Base-by-base conservation (phyloP, 1,140 invertebrate genomes). In the Aculops lycopersici region DNA sequence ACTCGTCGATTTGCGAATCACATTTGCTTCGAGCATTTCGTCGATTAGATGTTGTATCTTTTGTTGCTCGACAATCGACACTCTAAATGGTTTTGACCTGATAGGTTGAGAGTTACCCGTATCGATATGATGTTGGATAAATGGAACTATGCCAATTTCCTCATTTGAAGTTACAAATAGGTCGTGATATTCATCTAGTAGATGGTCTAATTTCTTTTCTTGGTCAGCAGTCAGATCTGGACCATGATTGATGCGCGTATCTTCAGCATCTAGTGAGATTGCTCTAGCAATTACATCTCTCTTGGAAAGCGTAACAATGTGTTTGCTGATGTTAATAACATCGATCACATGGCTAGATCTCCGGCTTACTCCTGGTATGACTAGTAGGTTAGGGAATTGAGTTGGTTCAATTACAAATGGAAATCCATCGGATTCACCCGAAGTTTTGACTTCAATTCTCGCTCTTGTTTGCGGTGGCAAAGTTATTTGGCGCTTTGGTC, bases 21-120 rank as follows among this genome's bases (percentile, higher is more conserved):
- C 14, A 12, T 21, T 24, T 35, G 17, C 4, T 3, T 18, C 31
- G 3, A 41, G 16, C 15, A 41, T 15, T 3, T 41, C 35, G 2
- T 43, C 20, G 4, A 44, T 36, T 4, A 44, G 20, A 17, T 36
- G 14, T 20, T 40, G 21, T 3, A 43, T 14, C n/a, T 14, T 13
- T 20, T 36, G 17, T 18, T 21, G 13, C 19, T 44, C 21, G 4
- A 17, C 40, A 35, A 35, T n/a, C 8, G 8, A 8, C n/a, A 31
- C 8, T 31, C 24, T 8, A 31, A 8, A 31, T 8, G 24, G 24
- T 8, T 31, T 8, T 31, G 8, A n/a, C 8, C 24, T 31, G n/a
- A 31, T 31, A 8, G 24, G 24, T 31, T 31, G 8, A n/a, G 24
- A 8, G 24, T 31, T 31, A 31, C n/a, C 24, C 8, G n/a, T n/a